Evolutionary conservation across 2,888 invertebrate genomes (phyloP), one percentile per base, ranked within the genome.

Genomic region (Theodoxus fluviatilis): DNA sequence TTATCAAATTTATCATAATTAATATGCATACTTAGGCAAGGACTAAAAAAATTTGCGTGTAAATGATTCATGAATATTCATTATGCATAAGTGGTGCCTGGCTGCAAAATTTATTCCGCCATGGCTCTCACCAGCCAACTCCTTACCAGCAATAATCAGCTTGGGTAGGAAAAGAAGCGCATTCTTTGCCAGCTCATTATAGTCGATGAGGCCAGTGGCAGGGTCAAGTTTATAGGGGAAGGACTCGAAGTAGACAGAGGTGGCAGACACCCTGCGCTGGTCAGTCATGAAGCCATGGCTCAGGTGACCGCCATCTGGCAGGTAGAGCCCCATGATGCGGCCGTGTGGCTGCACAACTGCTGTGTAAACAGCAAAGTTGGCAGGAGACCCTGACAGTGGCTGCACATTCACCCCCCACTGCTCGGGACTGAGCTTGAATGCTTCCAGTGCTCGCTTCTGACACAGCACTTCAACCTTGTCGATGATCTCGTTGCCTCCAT

Each of bases 361-460:
- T 3, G 98, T 97, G 87, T 97, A 98, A 7, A 96, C 96, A 2
- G 97, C 97, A 87, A 98, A 93, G 89, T 98, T 98, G 1, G 97
- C 98, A 25, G 98, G 98, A 9, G 95, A 95, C 80, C 94, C 94
- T 70, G 97, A 98, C 84, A 96, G 95, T 0, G 98, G 95, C 86
- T 98, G 98, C 2, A 98, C 98, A 89, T 98, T 98, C 22, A 95
- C 95, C 66, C 98, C 98, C 98, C 98, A 98, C 86, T 94, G 90
- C 70, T 93, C 93, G 0, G 93, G 90, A 79, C 92, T 91, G 31
- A 98, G 89, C 76, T 90, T 91, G 86, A 93, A 98, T 0, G 94
- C 92, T 84, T 94, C 92, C 65, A 98, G 89, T 0, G 95, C 92
- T 73, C 98, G 91, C 81, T 93, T 91, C 87, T 96, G 96, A 69